Evolutionary conservation across 1,140 invertebrate genomes (phyloP).

Genomic region (Saxidomus purpurata): DNA sequence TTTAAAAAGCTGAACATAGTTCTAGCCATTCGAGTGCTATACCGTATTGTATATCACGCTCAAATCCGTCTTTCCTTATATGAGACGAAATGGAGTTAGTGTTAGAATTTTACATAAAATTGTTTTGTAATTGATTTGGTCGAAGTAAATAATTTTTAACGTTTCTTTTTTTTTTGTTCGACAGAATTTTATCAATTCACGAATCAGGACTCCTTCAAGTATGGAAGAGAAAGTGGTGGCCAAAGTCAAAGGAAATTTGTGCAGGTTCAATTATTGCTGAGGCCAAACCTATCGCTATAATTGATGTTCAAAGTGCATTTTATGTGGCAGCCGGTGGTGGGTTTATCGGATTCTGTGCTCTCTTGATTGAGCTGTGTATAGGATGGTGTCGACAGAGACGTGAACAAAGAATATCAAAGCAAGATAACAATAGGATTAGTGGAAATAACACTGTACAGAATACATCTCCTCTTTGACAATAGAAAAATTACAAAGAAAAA

Average conservation of each 20-base stretch:
- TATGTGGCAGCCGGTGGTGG: conserved; percentile 47
- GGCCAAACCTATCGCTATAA: conserved; percentile 38
- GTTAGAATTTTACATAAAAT: no score
- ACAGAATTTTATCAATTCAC: conserved; percentile 53
- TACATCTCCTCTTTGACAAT: neutral
- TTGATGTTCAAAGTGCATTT: conserved; percentile 21
- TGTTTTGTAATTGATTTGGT: no score
- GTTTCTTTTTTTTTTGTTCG: conserved; percentile 3
- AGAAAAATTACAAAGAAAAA: no score
- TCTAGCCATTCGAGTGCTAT: no score
- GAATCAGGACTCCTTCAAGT: conserved; percentile 55
- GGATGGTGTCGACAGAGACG: neutral
- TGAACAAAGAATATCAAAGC: neutral
- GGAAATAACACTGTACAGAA: neutral
- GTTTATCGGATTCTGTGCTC: conserved; percentile 13
- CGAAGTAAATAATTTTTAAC: no score
- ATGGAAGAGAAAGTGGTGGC: conserved; percentile 59
- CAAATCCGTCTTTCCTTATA: no score
- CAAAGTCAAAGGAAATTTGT: conserved; percentile 28
- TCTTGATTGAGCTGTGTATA: neutral
- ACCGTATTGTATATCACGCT: no score
- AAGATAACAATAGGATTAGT: neutral
- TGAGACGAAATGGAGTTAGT: no score
- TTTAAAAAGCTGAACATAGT: no score
- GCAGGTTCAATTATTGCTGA: conserved; percentile 24